Evolutionary conservation across 2,888 invertebrate species (phyloP), one percentile per base, ranked within the genome.

Genomic region (Sacculina carcini): DNA sequence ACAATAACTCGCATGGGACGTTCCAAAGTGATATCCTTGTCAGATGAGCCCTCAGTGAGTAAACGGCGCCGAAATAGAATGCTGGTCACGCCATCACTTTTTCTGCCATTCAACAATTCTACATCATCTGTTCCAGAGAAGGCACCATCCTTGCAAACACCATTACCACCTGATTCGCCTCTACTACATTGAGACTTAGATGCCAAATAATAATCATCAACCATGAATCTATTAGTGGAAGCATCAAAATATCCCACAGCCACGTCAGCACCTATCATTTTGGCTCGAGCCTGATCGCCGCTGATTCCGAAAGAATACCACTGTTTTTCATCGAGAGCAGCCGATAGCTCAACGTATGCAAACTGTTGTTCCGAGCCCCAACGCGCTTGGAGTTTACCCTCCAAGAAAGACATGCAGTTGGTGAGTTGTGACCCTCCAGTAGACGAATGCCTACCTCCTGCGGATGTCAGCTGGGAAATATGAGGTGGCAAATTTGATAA

Each of bases 281-380:
- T n/a, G n/a, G n/a, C n/a, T n/a, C 0, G 79, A 14, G 78, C 78
- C 60, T 78, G 76, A 34, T 74, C 74, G 0, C 85, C 86, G 2
- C 84, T 84, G 36, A 84, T 66, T 0, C 87, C 86, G 58, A 89
- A 86, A 1, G 85, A 78, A 70, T 86, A 78, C 65, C 86, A 89
- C 62, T 87, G 81, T 61, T 83, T 80, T 59, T 79, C 80, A 28
- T 73, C 70, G 31, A 86, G 79, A 31, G 77, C 72, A 0, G 80
- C 86, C 2, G 81, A 76, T 40, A 87, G 63, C 31, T 79, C 78
- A 51, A 89, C 76, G 61, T 79, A 77, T 2, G 87, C 72, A 53
- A 75, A 73, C 49, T 79, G 60, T 56, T 73, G 78, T 65, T 78
- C 74, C 50, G 82, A 66, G 61, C 82, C 78, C 89, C 89, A 89